A percentile compares a stretch with the other conserved stretches of the same genome.
Evolutionary conservation across 2,888 invertebrate species (phyloP).

Genomic region (Eulithis testata): DNA sequence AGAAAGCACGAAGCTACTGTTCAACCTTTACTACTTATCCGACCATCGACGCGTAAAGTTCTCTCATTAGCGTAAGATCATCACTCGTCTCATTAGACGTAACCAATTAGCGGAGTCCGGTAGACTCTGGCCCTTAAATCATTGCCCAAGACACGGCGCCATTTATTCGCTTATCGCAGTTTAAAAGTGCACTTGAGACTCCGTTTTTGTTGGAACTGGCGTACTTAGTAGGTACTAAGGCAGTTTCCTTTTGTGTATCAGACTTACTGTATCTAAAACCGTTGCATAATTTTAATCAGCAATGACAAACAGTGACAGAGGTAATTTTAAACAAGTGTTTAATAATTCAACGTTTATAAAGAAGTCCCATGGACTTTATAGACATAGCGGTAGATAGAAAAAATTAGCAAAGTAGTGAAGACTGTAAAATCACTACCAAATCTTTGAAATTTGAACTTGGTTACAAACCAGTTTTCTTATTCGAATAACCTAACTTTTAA

Average conservation of each 20-base stretch:
- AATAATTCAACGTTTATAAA: too few relatives aligned
- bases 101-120: conserved; percentile 68
- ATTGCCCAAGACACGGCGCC: conserved; percentile 43
- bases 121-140: conserved; percentile 49
- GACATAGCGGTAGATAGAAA: too few relatives aligned
- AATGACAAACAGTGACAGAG: too few relatives aligned
- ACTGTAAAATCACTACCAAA: too few relatives aligned
- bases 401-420: too few relatives aligned
- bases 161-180: conserved; percentile 39
- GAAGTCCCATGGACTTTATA: too few relatives aligned
- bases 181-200: conserved; percentile 26
- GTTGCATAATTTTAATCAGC: too few relatives aligned
- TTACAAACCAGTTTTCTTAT: background rate
- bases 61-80: conserved; percentile 72
- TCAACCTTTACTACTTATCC: conserved; percentile 21
- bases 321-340: too few relatives aligned
- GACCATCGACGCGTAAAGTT: conserved; percentile 24
- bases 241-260: background rate
- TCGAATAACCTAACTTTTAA: background rate
- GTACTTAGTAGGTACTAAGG: background rate
- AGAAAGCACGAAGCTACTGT: conserved; percentile 1
- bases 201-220: conserved; percentile 31
- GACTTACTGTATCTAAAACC: too few relatives aligned
- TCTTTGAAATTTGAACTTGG: too few relatives aligned
- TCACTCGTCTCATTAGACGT: conserved; percentile 74